Percentiles rank a stretch among this genome's conserved stretches.
phyloP scores from a whole-genome alignment of 64 coral and sea anemone genomes.

The Pocillopora damicornis region DNA sequence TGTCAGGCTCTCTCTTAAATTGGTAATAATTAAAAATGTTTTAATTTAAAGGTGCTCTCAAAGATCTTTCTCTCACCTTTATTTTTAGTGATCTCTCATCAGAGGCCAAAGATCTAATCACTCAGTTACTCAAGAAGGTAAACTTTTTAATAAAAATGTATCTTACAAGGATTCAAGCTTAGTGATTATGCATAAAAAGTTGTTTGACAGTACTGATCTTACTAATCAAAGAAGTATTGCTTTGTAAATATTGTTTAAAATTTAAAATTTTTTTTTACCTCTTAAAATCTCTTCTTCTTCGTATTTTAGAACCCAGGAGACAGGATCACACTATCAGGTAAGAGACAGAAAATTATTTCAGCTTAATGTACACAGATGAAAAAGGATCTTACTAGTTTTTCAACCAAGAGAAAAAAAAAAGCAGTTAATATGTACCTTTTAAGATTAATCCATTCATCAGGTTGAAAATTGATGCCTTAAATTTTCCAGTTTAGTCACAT shows the following conservation, averaged over 20 bases:
- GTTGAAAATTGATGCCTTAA: too few species aligned
- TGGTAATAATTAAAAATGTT: not conserved
- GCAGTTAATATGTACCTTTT: too few species aligned
- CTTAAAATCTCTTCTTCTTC: not conserved
- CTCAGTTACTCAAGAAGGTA: constrained; percentile 92
- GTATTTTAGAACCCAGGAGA: constrained; percentile 89
- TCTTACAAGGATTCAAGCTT: not conserved
- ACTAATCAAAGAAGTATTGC: not conserved
- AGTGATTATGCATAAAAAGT: not conserved
- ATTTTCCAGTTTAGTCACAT: too few species aligned
- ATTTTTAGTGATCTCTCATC: constrained; percentile 69
- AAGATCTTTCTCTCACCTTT: not conserved
- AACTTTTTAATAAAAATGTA: not conserved
- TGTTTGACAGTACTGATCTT: too few species aligned
- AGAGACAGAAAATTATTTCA: not conserved
- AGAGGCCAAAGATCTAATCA: constrained; percentile 88
- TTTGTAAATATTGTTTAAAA: not conserved
- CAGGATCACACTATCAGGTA: constrained; percentile 89
- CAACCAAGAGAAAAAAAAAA: too few species aligned
- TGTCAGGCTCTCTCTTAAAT: not conserved
- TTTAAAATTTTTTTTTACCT: not conserved
- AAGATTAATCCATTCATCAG: too few species aligned
- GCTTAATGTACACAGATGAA: not conserved
- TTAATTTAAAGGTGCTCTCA: not conserved
- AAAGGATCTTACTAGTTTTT: too few species aligned